Evolutionary conservation across 2,888 invertebrate species (phyloP).

Genomic region (Dorcus hopei): DNA sequence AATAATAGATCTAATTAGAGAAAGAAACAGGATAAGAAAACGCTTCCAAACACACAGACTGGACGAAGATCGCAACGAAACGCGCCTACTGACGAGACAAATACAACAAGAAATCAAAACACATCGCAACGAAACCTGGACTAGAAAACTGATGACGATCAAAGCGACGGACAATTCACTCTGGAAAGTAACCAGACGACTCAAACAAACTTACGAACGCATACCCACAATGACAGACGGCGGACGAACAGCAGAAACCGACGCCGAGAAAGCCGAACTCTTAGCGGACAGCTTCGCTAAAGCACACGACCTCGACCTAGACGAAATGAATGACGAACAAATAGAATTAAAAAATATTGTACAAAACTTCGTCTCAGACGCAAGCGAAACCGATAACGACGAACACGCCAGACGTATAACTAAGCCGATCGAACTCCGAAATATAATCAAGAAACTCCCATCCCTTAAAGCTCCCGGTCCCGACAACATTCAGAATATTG

Average conservation of each 20-base stretch:
- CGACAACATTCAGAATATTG: not conserved
- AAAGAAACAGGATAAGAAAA: not conserved
- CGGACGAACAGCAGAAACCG: not conserved
- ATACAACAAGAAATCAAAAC: not conserved
- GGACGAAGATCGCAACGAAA: not conserved
- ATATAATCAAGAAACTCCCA: not conserved
- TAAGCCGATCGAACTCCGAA: not conserved
- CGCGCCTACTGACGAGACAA: not conserved
- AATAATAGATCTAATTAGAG: too few species aligned
- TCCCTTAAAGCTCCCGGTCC: too few species aligned
- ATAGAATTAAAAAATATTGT: not conserved
- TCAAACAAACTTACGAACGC: not conserved
- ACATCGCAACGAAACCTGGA: not conserved
- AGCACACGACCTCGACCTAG: not conserved
- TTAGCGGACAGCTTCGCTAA: not conserved
- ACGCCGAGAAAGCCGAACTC: not conserved
- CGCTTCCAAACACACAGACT: not conserved
- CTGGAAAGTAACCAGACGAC: slow-evolving; percentile 1
- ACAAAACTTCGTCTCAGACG: not conserved
- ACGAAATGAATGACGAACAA: not conserved
- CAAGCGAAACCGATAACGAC: not conserved
- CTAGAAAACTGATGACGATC: not conserved
- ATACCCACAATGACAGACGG: not conserved
- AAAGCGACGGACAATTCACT: not conserved
- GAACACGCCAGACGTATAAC: not conserved